A percentile compares a stretch with the other conserved stretches of the same genome.
Evolutionary conservation across 2,888 invertebrate species (phyloP).

Genomic region (Drosophila testacea): DNA sequence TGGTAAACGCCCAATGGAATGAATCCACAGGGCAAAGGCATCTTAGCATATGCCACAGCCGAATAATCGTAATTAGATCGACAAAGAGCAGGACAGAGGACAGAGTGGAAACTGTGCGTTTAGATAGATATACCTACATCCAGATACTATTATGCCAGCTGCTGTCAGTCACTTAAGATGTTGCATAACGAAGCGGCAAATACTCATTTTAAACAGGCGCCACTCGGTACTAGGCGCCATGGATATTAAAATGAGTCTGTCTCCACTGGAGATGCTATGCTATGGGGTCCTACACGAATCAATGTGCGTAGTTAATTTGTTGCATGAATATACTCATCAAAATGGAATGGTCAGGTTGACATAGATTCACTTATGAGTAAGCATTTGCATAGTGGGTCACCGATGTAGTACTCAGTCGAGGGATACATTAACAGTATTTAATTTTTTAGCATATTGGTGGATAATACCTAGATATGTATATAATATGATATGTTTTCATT

Average conservation of each 20-base stretch:
- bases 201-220: constrained; percentile 65
- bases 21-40: constrained; percentile 29
- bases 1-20: constrained; percentile 2
- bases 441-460: too few species aligned
- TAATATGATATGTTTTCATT: too few species aligned
- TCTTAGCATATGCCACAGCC: constrained; percentile 50
- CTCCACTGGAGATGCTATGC: constrained; percentile 34
- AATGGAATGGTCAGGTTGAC: neutral
- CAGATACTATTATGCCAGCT: constrained; percentile 35
- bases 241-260: constrained; percentile 57
- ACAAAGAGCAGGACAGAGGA: constrained; percentile 35
- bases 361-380: neutral
- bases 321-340: neutral
- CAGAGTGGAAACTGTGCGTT: constrained; percentile 7
- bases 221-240: constrained; percentile 65
- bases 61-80: constrained; percentile 72
- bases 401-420: neutral
- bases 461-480: too few species aligned
- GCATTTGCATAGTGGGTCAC: neutral
- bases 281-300: constrained; percentile 34
- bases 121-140: neutral
- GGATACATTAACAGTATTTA: neutral
- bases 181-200: constrained; percentile 56
- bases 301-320: constrained; percentile 31
- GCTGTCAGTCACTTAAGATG: constrained; percentile 28